These are phyloP conservation scores for Solen grandis DNA, from an alignment of 1,140 invertebrate genomes.

Conservation along the genomic window DNA sequence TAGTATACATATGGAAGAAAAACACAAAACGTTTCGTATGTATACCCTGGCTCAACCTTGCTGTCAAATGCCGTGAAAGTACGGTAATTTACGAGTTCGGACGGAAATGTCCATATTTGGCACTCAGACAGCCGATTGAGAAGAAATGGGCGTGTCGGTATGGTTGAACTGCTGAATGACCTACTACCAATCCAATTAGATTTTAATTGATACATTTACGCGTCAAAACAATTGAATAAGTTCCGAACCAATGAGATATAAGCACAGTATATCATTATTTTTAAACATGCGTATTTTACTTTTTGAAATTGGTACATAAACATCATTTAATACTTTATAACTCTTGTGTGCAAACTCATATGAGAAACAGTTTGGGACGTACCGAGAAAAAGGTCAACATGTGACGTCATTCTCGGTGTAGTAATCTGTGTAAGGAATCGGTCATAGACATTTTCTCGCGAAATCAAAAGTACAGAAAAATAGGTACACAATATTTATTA, in stretches of 20 bases:
- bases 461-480: not conserved
- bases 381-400: constrained; percentile 5
- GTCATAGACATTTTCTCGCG: not conserved
- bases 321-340: too few species aligned
- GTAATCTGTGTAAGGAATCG: not conserved
- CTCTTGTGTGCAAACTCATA: too few species aligned
- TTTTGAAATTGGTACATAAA: too few species aligned
- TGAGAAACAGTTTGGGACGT: constrained; percentile 33
- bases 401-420: constrained; percentile 26
- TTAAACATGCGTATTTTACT: too few species aligned
- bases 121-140: constrained; percentile 33
- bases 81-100: not conserved
- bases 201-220: too few species aligned
- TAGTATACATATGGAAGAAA: too few species aligned
- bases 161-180: constrained; percentile 31
- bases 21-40: too few species aligned
- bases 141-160: constrained; percentile 43
- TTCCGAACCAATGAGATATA: not conserved
- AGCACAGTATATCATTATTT: not conserved
- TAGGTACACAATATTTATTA: not conserved
- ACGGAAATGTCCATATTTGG: constrained; percentile 44
- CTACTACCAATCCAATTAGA: not conserved
- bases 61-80: too few species aligned
- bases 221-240: too few species aligned
- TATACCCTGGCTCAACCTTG: too few species aligned